A percentile compares a stretch with the other conserved stretches of the same genome.
These are phyloP conservation scores for Paralvinella palmiformis DNA, from an alignment of 1,140 invertebrate species.

Conservation along the genomic window DNA sequence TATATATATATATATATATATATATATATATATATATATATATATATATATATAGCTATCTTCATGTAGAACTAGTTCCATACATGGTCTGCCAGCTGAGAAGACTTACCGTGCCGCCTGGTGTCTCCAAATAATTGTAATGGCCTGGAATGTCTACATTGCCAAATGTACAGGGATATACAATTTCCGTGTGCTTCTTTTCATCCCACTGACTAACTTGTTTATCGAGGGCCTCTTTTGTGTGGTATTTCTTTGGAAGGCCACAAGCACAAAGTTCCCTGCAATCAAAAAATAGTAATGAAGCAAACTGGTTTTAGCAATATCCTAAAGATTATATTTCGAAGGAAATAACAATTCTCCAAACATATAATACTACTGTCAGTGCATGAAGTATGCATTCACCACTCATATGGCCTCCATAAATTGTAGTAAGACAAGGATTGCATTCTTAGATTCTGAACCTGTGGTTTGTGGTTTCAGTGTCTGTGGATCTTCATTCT, in stretches of 20 bases:
- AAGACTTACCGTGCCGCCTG: neutral
- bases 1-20: no score
- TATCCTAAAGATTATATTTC: no score
- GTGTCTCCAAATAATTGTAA: conserved; percentile 3
- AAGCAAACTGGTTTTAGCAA: no score
- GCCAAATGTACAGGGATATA: neutral
- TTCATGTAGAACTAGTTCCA: no score
- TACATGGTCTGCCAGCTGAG: neutral
- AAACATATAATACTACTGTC: neutral
- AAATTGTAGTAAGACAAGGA: no score
- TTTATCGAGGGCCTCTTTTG: neutral
- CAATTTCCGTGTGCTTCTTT: neutral
- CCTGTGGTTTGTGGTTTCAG: no score
- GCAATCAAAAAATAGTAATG: neutral
- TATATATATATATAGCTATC: no score
- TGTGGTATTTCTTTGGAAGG: neutral
- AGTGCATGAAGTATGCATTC: neutral
- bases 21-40: no score
- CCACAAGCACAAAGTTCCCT: neutral
- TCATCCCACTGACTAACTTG: neutral
- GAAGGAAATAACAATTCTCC: neutral
- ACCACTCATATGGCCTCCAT: no score
- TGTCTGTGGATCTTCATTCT: no score
- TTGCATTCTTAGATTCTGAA: no score
- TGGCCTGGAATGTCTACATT: neutral